phyloP scores from a whole-genome alignment of 2,888 invertebrate species.

The Limenitis camilla region DNA sequence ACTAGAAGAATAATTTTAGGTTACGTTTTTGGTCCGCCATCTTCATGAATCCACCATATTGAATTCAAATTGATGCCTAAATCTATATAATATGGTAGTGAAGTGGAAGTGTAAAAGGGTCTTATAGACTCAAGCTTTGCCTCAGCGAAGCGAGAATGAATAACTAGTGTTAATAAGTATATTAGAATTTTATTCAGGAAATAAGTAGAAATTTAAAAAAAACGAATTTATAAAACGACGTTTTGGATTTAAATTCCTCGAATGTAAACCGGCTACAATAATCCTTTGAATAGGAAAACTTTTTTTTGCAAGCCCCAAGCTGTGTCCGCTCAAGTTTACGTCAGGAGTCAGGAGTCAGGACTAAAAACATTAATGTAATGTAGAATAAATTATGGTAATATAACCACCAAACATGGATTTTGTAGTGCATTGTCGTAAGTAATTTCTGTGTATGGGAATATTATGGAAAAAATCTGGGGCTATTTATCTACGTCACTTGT shows the following conservation, averaged over 20 bases:
- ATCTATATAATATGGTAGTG: too few relatives aligned
- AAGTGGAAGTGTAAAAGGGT: too few relatives aligned
- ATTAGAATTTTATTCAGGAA: too few relatives aligned
- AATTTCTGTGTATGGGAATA: background rate
- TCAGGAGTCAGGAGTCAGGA: conserved; percentile 17
- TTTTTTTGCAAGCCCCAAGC: conserved; percentile 28
- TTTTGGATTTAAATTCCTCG: too few relatives aligned
- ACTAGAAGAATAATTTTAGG: too few relatives aligned
- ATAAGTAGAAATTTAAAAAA: background rate
- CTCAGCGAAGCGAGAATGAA: background rate
- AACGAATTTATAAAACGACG: too few relatives aligned
- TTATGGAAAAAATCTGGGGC: background rate
- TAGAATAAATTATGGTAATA: conserved; percentile 41
- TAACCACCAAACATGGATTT: conserved; percentile 25
- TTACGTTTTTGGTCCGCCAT: too few relatives aligned
- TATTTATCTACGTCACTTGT: too few relatives aligned
- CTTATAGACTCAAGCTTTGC: too few relatives aligned
- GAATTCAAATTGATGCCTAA: too few relatives aligned
- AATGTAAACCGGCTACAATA: conserved; percentile 26
- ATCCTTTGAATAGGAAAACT: conserved; percentile 32
- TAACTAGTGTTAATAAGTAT: too few relatives aligned
- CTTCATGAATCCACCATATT: too few relatives aligned
- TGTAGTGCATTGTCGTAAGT: conserved; percentile 8
- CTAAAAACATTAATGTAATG: conserved; percentile 32
- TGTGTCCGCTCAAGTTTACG: conserved; percentile 34